Conservation (phyloP, 2,888 invertebrate genomes). For the Deilephila elpenor region DNA sequence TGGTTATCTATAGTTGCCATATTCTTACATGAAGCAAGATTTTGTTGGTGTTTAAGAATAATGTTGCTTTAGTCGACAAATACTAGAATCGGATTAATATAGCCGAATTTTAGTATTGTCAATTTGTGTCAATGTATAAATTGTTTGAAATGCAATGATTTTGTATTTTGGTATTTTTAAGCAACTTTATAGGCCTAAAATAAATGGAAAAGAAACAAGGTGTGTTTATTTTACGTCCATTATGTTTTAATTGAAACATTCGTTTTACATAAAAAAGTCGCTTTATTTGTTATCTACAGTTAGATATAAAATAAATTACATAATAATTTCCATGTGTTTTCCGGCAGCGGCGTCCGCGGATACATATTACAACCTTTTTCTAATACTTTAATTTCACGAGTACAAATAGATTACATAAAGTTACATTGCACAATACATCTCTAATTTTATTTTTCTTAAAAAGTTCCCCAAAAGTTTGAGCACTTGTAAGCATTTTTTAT, state of each 20-base stretch:
- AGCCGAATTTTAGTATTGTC: background rate
- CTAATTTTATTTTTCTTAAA: slow-evolving; percentile 40
- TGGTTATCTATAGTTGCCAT: background rate
- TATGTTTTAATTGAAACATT: slow-evolving; percentile 24
- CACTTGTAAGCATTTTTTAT: slow-evolving; percentile 30
- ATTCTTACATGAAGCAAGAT: background rate
- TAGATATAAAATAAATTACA: slow-evolving; percentile 85
- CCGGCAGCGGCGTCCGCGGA: slow-evolving; percentile 68
- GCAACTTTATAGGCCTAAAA: background rate
- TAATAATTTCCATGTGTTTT: slow-evolving; percentile 63
- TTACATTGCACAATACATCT: slow-evolving; percentile 48
- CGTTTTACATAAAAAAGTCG: slow-evolving; percentile 64
- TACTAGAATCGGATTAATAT: background rate
- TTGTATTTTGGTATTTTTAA: background rate
- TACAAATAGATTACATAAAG: slow-evolving; percentile 38
- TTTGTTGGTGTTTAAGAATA: background rate
- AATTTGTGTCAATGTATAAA: background rate
- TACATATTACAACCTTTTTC: slow-evolving; percentile 49
- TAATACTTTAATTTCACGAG: slow-evolving; percentile 36
- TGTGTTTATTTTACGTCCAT: slow-evolving; percentile 10
- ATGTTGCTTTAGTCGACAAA: background rate
- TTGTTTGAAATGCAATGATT: background rate
- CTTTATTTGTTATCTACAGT: slow-evolving; percentile 84
- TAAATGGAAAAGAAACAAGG: slow-evolving; percentile 14
- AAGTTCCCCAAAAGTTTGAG: slow-evolving; percentile 29